Evolutionary conservation across 2,797 vertebrate species (phyloP), one percentile per base, ranked within the genome.

Genomic region (Babyrousa celebensis): DNA sequence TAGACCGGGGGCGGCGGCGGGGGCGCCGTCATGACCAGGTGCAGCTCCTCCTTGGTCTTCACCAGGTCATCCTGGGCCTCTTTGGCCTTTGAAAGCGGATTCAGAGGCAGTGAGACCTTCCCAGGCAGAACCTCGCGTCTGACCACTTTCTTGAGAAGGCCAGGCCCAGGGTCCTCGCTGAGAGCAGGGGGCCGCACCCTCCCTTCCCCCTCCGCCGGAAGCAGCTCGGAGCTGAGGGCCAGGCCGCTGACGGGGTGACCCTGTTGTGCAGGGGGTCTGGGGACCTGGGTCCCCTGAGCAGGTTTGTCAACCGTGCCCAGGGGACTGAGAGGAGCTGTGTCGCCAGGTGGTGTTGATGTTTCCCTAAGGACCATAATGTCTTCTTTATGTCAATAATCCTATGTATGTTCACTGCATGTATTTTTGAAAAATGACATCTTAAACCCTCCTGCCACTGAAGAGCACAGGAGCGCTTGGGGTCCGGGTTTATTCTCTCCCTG

Each of bases 11-110:
- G 99, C 0, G 99, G 99, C 0, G 99, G 99, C 0, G 99, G 99
- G 0, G 99, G 99, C 1, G 98, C 95, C 0, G 98, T 98, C 99
- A 99, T 99, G 94, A 99, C 99, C 96, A 98, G 98, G 18, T 99
- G 98, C 67, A 99, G 98, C 98, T 99, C 99, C 97, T 99, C 99
- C 86, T 99, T 99, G 79, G 99, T 99, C 98, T 99, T 99, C 7
- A 99, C 58, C 96, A 99, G 98, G 96, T 99, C 99, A 0, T 99
- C 98, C 98, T 99, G 99, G 36, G 99, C 99, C 97, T 99, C 99
- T 74, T 72, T 98, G 83, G 99, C 99, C 99, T 99, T 96, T 36
- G 60, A 58, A 77, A 88, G 43, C 62, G 95, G 56, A 60, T 1
- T 0, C 0, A 17, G 0, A 23, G 77, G 12, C 58, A 60, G 79